phyloP scores from a whole-genome alignment of 2,797 vertebrate genomes.

The Peromyscus melanophrys region DNA sequence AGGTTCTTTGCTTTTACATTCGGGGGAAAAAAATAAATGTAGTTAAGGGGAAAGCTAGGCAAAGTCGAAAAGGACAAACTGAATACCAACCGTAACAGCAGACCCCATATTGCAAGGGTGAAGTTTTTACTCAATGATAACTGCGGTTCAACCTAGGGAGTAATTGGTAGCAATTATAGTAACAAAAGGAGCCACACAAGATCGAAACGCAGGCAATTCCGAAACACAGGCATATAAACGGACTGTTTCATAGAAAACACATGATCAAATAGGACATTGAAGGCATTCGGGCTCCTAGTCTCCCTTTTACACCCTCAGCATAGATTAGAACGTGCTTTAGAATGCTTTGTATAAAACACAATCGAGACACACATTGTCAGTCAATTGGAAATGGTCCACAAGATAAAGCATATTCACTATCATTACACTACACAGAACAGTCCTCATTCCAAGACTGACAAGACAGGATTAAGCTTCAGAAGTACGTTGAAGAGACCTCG shows the following conservation, averaged over 20 bases:
- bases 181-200: background rate
- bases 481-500: constrained; percentile 62
- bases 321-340: constrained; percentile 30
- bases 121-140: constrained; percentile 45
- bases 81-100: constrained; percentile 64
- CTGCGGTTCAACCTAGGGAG: constrained; percentile 44
- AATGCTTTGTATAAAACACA: constrained; percentile 49
- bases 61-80: constrained; percentile 51
- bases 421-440: constrained; percentile 29
- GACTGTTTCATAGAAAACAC: constrained; percentile 64
- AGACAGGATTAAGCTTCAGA: constrained; percentile 58
- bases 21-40: background rate
- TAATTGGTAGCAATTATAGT: constrained; percentile 47
- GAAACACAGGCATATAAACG: constrained; percentile 45
- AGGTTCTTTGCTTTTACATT: too few species aligned
- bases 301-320: background rate
- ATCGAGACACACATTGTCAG: constrained; percentile 39
- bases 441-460: constrained; percentile 43
- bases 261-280: constrained; percentile 18
- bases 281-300: background rate
- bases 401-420: constrained; percentile 51
- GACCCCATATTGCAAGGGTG: constrained; percentile 22
- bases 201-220: constrained; percentile 57
- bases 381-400: background rate
- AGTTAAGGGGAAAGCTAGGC: constrained; percentile 27